These are phyloP conservation scores for Cryptus armator DNA, from an alignment of 2,888 invertebrate species.

Conservation along the genomic window DNA sequence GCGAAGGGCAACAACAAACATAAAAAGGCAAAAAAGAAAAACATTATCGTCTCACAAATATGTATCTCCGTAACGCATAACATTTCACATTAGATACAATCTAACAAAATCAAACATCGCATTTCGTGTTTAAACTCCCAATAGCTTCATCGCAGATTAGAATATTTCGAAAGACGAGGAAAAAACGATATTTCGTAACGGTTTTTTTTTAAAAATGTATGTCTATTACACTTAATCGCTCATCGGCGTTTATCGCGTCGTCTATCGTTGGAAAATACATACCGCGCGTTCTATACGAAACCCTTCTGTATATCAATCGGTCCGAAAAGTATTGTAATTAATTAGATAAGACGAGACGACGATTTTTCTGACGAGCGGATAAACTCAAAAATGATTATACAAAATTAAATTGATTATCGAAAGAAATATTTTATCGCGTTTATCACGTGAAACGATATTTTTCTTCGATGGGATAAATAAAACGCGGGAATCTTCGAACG, in stretches of 20 bases:
- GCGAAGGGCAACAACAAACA: slow-evolving; percentile 8
- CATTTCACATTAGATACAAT: no score
- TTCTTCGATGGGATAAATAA: not conserved
- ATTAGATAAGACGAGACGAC: slow-evolving; percentile 38
- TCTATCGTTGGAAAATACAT: not conserved
- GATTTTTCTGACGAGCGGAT: not conserved
- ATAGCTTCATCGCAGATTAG: no score
- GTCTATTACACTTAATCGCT: slow-evolving; percentile 33
- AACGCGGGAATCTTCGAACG: not conserved
- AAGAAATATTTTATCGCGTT: not conserved
- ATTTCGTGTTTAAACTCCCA: no score
- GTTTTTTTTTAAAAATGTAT: not conserved
- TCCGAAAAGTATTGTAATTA: slow-evolving; percentile 26
- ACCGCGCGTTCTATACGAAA: no score
- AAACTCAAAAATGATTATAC: not conserved
- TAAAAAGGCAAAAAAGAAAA: not conserved
- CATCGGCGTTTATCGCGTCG: slow-evolving; percentile 9
- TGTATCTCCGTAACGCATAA: no score
- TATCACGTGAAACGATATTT: not conserved
- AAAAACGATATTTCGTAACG: not conserved
- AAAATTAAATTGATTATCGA: not conserved
- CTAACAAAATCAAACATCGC: no score
- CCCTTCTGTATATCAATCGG: not conserved
- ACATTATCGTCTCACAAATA: not conserved
- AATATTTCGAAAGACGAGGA: no score